Conservation (phyloP, 2,888 invertebrate species). For the Netelia inedita region DNA sequence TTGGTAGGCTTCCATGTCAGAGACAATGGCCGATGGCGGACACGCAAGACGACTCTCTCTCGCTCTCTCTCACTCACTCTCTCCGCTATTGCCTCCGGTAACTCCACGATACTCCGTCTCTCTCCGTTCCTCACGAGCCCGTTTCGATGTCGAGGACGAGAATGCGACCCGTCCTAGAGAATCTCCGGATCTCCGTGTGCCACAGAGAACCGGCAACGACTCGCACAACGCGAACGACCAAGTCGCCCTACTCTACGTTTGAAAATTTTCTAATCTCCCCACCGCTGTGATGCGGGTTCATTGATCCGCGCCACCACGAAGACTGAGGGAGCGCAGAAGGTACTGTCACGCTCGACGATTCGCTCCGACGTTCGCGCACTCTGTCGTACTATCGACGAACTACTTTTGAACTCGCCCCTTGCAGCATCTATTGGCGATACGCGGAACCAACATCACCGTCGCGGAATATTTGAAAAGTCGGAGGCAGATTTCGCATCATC, state of each 20-base stretch:
- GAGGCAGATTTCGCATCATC: neutral
- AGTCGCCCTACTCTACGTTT: constrained; percentile 53
- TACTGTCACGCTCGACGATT: neutral
- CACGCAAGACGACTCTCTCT: constrained; percentile 73
- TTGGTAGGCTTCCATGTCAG: constrained; percentile 87
- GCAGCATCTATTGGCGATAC: constrained; percentile 31
- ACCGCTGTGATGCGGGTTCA: constrained; percentile 52
- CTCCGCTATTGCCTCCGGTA: constrained; percentile 11
- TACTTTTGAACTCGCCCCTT: neutral
- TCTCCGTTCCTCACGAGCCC: constrained; percentile 52
- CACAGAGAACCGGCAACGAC: constrained; percentile 61
- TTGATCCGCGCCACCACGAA: constrained; percentile 64
- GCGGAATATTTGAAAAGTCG: constrained; percentile 12
- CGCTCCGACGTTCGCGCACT: constrained; percentile 11
- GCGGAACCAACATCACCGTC: constrained; percentile 46
- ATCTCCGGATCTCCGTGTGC: constrained; percentile 53
- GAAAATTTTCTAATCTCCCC: constrained; percentile 57
- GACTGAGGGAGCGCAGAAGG: constrained; percentile 14
- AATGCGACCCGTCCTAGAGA: constrained; percentile 57
- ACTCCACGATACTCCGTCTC: constrained; percentile 1
- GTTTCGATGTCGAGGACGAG: constrained; percentile 53
- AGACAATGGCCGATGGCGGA: constrained; percentile 84
- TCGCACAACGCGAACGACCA: constrained; percentile 37
- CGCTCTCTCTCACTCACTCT: constrained; percentile 41
- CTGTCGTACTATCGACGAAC: neutral